Base-by-base conservation (phyloP, 2,797 vertebrate species). In the Oophaga sylvatica region DNA sequence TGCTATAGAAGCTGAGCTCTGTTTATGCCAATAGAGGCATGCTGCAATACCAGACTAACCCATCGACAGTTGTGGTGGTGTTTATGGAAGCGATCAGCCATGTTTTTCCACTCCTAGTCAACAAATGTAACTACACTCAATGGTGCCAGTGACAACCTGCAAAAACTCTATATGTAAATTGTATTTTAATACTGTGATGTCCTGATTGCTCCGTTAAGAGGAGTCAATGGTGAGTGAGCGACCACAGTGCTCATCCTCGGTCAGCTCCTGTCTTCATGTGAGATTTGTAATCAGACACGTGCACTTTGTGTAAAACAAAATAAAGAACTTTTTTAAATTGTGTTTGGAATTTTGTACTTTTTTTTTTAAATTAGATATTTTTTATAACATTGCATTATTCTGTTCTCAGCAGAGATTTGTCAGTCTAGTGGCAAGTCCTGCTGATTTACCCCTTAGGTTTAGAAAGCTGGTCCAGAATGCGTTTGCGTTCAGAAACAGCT, bases 241-340 rank as follows among this genome's bases (percentile, higher is more conserved):
- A 53, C 73, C 73, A 22, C 57, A 31, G 80, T 26, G 41, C 35
- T 67, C 41, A 67, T 65, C 63, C 60, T 81, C 41, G n/a, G 63
- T 26, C 35, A 53, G 20, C 67, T 26, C 20, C 73, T 85, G 77
- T 20, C 73, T 65, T 75, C 65, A n/a, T 78, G 60, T 85, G 83
- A 77, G 12, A 77, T 53, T 59, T 85, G 75, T 68, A 70, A 41
- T 79, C 48, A 86, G 76, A 86, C 75, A 70, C 79, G 71, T 48
- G 85, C 85, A 87, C 85, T 87, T 87, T 87, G 56, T 87, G 70
- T 70, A 81, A 76, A 87, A 87, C 22, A n/a, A 70, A 87, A 87
- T 87, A 87, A 87, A 87, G 63, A 87, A 7, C 26, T 87, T 87
- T 81, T 87, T 81, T 75, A 81, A 65, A 84, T 78, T 48, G 17